Percentiles rank a stretch among this genome's conserved stretches.
Evolutionary conservation across 2,113 vertebrate species (phyloP).

Genomic region (Neogale vison): DNA sequence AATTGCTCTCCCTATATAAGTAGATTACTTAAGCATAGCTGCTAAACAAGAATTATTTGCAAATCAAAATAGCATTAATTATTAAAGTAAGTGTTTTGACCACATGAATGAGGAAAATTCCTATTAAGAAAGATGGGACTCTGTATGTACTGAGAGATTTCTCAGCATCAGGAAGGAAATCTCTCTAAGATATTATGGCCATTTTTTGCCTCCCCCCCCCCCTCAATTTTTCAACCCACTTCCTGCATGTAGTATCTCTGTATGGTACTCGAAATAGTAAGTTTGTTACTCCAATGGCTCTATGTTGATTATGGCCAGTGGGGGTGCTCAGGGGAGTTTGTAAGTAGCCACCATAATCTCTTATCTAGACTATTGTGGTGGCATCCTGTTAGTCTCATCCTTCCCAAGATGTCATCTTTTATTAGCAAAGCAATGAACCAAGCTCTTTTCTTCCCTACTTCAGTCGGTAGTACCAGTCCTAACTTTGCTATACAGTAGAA

Average conservation of each 20-base stretch:
- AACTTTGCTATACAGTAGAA: not conserved
- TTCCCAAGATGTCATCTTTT: not conserved
- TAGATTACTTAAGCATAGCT: not conserved
- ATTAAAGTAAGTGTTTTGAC: not conserved
- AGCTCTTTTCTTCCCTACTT: not conserved
- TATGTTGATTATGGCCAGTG: not conserved
- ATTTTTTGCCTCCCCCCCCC: not conserved
- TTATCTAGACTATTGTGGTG: not conserved
- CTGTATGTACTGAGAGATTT: not conserved
- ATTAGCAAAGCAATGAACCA: not conserved
- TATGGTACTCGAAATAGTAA: not conserved
- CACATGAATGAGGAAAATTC: not conserved
- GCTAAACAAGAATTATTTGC: not conserved
- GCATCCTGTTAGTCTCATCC: not conserved
- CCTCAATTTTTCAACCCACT: not conserved
- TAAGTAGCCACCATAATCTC: not conserved
- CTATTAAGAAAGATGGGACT: not conserved
- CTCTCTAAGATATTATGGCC: not conserved
- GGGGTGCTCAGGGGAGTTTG: not conserved
- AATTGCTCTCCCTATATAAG: not conserved
- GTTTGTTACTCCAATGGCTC: not conserved
- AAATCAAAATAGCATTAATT: not conserved
- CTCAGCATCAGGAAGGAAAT: not conserved
- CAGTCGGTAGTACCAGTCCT: not conserved
- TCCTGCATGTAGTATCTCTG: too few species aligned